A percentile compares a stretch with the other conserved stretches of the same genome.
phyloP scores from a whole-genome alignment of 2,888 invertebrate species.

The Tachina fera region DNA sequence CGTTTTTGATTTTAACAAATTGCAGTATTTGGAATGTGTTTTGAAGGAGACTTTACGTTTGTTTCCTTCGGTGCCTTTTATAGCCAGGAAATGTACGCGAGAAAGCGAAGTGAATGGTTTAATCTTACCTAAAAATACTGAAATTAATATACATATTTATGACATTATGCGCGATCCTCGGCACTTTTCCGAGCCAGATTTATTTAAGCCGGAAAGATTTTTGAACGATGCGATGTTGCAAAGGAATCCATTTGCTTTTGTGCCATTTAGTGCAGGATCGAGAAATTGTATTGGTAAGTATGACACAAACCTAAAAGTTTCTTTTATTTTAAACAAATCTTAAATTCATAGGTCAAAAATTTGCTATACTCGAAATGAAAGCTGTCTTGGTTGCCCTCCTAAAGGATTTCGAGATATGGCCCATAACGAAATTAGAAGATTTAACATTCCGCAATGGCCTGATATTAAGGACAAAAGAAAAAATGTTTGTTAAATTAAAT shows the following conservation, averaged over 20 bases:
- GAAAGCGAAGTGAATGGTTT: conserved; percentile 77
- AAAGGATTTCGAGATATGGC: conserved; percentile 84
- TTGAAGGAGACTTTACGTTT: conserved; percentile 85
- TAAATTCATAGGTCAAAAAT: conserved; percentile 85
- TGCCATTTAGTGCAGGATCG: conserved; percentile 88
- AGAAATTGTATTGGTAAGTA: conserved; percentile 87
- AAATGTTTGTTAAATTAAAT: conserved; percentile 77
- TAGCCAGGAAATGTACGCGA: conserved; percentile 80
- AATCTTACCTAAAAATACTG: conserved; percentile 84
- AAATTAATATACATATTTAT: conserved; percentile 85
- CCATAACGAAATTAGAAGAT: conserved; percentile 83
- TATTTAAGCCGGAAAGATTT: conserved; percentile 86
- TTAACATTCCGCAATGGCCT: conserved; percentile 83
- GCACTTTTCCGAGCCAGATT: conserved; percentile 86
- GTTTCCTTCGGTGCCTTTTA: conserved; percentile 84
- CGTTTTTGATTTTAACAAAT: conserved; percentile 77
- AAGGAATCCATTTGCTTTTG: conserved; percentile 86
- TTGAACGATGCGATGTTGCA: conserved; percentile 84
- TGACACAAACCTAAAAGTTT: background rate
- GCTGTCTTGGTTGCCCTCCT: conserved; percentile 85
- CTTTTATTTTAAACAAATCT: no score
- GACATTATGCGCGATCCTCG: conserved; percentile 87
- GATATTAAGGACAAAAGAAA: conserved; percentile 83
- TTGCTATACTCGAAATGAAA: conserved; percentile 87
- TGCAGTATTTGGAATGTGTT: conserved; percentile 84